These are phyloP conservation scores for Epinotia nisella DNA, from an alignment of 2,888 invertebrate species.

Conservation along the genomic window DNA sequence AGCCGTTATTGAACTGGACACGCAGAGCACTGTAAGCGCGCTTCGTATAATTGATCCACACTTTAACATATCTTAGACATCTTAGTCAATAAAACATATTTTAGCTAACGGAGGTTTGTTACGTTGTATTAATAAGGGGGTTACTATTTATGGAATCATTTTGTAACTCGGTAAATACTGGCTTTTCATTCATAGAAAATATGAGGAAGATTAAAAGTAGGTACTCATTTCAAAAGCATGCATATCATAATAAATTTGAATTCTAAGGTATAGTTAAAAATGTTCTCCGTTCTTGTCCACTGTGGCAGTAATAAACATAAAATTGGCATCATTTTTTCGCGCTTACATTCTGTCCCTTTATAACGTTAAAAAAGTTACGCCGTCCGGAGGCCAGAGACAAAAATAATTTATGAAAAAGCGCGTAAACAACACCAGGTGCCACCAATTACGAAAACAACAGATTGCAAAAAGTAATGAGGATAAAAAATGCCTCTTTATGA, in stretches of 20 bases:
- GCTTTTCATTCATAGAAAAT: no score
- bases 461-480: constrained; percentile 38
- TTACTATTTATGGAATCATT: no score
- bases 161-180: no score
- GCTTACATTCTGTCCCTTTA: constrained; percentile 15
- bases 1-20: no score
- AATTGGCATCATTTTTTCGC: neutral
- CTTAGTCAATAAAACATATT: no score
- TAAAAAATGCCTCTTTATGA: constrained; percentile 35
- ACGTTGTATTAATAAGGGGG: no score
- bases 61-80: no score
- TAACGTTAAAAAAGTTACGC: constrained; percentile 29
- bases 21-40: no score
- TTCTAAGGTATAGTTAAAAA: neutral
- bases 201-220: no score
- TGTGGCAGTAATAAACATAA: neutral
- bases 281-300: neutral
- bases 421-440: constrained; percentile 36
- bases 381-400: constrained; percentile 17
- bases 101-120: no score
- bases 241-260: neutral
- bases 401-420: constrained; percentile 27
- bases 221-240: no score
- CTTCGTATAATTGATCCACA: no score
- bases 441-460: constrained; percentile 41